These are phyloP conservation scores for Nomada ferruginata DNA, from an alignment of 2,888 invertebrate species.

Conservation along the genomic window DNA sequence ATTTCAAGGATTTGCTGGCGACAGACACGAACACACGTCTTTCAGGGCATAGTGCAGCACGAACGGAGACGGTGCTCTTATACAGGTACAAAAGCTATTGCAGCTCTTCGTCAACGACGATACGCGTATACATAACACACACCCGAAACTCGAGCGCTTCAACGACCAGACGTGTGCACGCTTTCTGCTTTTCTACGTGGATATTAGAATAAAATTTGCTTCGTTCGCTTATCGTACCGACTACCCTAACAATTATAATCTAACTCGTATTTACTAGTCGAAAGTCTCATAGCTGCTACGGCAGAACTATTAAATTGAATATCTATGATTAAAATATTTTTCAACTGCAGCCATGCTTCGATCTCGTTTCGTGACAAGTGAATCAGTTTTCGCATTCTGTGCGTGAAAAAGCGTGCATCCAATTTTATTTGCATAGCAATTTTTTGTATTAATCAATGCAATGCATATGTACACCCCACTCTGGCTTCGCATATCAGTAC, in stretches of 20 bases:
- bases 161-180: not conserved
- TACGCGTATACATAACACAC: conserved; percentile 12
- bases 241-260: not conserved
- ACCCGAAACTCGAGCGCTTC: conserved; percentile 24
- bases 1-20: conserved; percentile 69
- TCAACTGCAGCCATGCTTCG: not conserved
- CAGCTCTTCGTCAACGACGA: conserved; percentile 41
- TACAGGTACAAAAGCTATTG: conserved; percentile 46
- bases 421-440: too few species aligned
- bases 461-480: not conserved
- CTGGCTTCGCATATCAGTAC: not conserved
- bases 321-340: too few species aligned
- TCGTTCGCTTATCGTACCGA: not conserved
- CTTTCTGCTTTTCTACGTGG: not conserved
- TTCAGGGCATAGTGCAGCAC: conserved; percentile 33
- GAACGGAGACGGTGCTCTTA: conserved; percentile 39
- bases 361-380: not conserved
- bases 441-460: not conserved
- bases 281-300: too few species aligned
- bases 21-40: conserved; percentile 60
- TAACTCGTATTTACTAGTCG: too few species aligned
- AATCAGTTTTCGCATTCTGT: not conserved
- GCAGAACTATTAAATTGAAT: too few species aligned
- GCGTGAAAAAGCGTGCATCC: too few species aligned
- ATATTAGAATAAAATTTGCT: conserved; percentile 1